These are phyloP conservation scores for Acipenser ruthenus DNA, from an alignment of 2,797 vertebrate genomes.

Conservation along the genomic window DNA sequence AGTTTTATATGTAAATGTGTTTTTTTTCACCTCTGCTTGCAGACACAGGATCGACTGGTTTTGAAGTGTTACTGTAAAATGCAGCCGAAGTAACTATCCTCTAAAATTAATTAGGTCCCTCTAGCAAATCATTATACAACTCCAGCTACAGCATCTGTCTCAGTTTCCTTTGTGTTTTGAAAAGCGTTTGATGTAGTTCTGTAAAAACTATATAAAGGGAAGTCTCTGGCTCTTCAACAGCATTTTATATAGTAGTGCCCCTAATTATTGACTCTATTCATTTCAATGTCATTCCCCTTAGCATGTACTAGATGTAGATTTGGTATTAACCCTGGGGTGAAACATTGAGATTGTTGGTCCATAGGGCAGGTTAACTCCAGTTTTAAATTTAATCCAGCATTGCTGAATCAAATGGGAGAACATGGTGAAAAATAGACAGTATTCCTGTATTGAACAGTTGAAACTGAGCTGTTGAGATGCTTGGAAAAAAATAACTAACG, in stretches of 20 bases:
- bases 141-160: not conserved
- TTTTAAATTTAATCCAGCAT: no score
- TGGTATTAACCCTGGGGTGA: no score
- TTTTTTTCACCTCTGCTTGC: not conserved
- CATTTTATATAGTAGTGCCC: not conserved
- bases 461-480: no score
- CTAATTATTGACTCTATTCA: no score
- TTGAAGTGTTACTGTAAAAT: not conserved
- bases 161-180: not conserved
- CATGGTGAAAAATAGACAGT: no score
- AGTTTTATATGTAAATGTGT: not conserved
- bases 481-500: no score
- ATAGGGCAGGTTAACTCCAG: no score
- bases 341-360: no score
- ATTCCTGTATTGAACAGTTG: no score
- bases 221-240: not conserved
- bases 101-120: constrained; percentile 4
- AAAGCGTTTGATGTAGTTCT: not conserved
- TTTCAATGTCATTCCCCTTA: no score
- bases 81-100: not conserved
- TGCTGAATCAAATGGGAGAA: no score
- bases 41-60: not conserved
- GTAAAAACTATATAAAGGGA: not conserved
- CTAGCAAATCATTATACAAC: not conserved
- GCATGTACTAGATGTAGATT: no score